Conservation (phyloP, 1,140 invertebrate genomes). For the Diplogasteroides magnus region DNA sequence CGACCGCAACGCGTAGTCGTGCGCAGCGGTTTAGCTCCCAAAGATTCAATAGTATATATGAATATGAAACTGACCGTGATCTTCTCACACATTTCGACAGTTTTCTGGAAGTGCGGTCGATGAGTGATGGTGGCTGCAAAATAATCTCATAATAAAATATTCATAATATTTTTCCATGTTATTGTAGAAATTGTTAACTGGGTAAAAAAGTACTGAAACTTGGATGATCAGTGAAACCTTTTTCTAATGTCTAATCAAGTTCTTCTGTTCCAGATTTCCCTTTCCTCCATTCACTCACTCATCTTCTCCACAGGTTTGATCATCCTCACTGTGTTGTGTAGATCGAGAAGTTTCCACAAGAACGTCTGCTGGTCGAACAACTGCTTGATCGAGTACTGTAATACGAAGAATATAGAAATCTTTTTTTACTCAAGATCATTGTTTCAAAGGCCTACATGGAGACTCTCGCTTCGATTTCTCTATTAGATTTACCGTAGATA, state of each 20-base stretch:
- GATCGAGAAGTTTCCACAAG: constrained; percentile 19
- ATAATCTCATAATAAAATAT: too few relatives aligned
- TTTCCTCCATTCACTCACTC: constrained; percentile 5
- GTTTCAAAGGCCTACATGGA: too few relatives aligned
- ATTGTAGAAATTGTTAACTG: too few relatives aligned
- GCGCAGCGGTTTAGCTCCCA: too few relatives aligned
- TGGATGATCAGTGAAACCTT: not conserved
- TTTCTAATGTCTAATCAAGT: not conserved
- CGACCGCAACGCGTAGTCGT: too few relatives aligned
- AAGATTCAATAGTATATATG: not conserved
- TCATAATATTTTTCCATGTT: too few relatives aligned
- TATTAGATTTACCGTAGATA: too few relatives aligned
- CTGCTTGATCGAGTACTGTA: constrained; percentile 22
- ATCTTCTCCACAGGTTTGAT: constrained; percentile 18
- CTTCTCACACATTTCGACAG: not conserved
- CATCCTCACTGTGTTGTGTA: constrained; percentile 14
- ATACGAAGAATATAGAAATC: not conserved
- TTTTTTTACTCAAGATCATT: too few relatives aligned
- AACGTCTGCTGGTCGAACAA: constrained; percentile 34
- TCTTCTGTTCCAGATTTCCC: not conserved
- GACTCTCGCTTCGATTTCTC: too few relatives aligned
- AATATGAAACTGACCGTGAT: not conserved
- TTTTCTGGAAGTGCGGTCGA: not conserved
- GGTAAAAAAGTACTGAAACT: too few relatives aligned
- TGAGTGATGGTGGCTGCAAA: not conserved